These are phyloP conservation scores for Coenonympha arcania DNA, from an alignment of 2,888 invertebrate species.

Conservation along the genomic window DNA sequence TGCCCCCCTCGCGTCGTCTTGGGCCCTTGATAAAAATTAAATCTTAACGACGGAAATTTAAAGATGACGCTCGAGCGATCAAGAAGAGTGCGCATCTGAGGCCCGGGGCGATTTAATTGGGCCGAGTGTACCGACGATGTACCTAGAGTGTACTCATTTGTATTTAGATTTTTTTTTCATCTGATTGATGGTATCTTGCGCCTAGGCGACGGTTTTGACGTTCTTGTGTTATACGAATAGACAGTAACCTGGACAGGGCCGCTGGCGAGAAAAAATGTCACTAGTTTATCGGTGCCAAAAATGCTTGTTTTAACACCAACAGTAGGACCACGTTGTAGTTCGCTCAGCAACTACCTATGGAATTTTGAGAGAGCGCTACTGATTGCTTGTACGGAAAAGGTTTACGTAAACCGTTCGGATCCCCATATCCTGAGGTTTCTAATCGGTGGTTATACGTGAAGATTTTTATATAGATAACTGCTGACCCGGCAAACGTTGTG, in stretches of 20 bases:
- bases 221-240: too few species aligned
- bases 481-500: too few species aligned
- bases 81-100: constrained; percentile 74
- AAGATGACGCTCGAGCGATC: constrained; percentile 74
- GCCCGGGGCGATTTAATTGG: constrained; percentile 69
- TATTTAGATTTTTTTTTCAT: constrained; percentile 31
- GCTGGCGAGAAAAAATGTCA: too few species aligned
- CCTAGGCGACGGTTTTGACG: constrained; percentile 14
- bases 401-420: too few species aligned
- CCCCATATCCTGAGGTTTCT: too few species aligned
- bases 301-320: too few species aligned
- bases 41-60: constrained; percentile 76
- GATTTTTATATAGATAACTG: neutral
- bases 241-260: too few species aligned
- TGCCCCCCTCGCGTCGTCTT: constrained; percentile 41
- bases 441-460: neutral
- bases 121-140: constrained; percentile 52
- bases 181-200: constrained; percentile 35
- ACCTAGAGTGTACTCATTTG: constrained; percentile 33
- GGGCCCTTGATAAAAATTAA: constrained; percentile 71
- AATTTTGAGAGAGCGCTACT: too few species aligned
- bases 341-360: too few species aligned
- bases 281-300: too few species aligned
- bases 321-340: too few species aligned
- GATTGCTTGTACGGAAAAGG: too few species aligned